Conservation (phyloP, 2,888 invertebrate genomes). For the Marronus borbonicus region DNA sequence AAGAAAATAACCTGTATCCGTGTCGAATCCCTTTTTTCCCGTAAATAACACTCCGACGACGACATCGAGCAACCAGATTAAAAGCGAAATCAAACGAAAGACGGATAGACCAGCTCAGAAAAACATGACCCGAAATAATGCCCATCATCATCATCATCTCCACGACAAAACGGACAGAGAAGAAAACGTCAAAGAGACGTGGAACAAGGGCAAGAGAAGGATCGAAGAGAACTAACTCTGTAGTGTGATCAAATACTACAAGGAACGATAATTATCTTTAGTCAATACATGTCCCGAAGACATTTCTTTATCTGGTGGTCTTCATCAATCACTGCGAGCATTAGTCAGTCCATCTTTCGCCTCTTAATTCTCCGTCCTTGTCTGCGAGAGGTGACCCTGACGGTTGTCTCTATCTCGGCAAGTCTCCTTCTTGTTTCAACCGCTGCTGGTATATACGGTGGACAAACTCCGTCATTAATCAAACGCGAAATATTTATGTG, state of each 20-base stretch:
- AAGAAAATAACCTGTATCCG: slow-evolving; percentile 55
- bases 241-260: slow-evolving; percentile 55
- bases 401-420: slow-evolving; percentile 13
- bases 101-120: slow-evolving; percentile 21
- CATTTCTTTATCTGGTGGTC: slow-evolving; percentile 70
- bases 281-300: slow-evolving; percentile 68
- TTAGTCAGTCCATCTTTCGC: slow-evolving; percentile 64
- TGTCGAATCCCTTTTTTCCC: slow-evolving; percentile 58
- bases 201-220: not conserved
- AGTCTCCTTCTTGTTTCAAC: slow-evolving; percentile 24
- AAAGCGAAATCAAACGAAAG: slow-evolving; percentile 27
- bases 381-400: slow-evolving; percentile 19
- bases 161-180: slow-evolving; percentile 42
- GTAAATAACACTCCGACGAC: slow-evolving; percentile 46
- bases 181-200: slow-evolving; percentile 36
- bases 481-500: slow-evolving; percentile 63
- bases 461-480: slow-evolving; percentile 66
- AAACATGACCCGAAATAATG: slow-evolving; percentile 39
- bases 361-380: slow-evolving; percentile 48
- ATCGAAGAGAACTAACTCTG: not conserved
- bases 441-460: slow-evolving; percentile 55
- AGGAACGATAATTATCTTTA: slow-evolving; percentile 67
- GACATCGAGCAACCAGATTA: slow-evolving; percentile 24
- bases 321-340: slow-evolving; percentile 69
- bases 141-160: slow-evolving; percentile 31